These are phyloP conservation scores for Anguilla marmorata DNA, from an alignment of 2,797 vertebrate genomes.

Conservation along the genomic window DNA sequence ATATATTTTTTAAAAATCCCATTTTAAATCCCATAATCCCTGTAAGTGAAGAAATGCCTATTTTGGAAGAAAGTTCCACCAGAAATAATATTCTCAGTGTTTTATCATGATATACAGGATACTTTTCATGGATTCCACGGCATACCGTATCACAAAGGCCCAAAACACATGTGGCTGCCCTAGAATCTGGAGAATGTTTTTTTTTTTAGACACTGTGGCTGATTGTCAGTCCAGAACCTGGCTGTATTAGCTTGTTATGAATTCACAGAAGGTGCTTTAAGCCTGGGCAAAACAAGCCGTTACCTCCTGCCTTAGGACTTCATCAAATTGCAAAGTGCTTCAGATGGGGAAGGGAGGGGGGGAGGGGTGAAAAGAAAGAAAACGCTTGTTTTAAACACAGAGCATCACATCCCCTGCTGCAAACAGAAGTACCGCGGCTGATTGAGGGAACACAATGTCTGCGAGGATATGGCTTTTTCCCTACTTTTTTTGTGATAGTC, in stretches of 20 bases:
- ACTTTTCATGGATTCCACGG: not conserved
- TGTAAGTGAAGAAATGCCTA: not conserved
- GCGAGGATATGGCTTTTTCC: not conserved
- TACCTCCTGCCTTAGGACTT: slow-evolving; percentile 20
- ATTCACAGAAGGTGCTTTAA: slow-evolving; percentile 6
- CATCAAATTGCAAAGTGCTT: slow-evolving; percentile 5
- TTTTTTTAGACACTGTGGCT: not conserved
- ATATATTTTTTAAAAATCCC: not conserved
- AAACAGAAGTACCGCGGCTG: not conserved
- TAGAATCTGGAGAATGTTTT: not conserved
- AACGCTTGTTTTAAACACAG: slow-evolving; percentile 3
- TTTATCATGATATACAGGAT: not conserved
- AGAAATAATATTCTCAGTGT: not conserved
- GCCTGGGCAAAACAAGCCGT: slow-evolving; percentile 3
- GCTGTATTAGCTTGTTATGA: not conserved
- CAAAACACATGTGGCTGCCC: not conserved
- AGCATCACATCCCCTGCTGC: not conserved
- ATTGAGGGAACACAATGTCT: not conserved
- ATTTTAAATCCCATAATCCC: not conserved
- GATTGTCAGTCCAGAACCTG: not conserved
- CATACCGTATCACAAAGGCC: not conserved
- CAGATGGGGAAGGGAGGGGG: not conserved
- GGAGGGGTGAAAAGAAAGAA: not conserved
- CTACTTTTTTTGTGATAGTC: not conserved
- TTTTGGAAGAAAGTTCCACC: not conserved